Evolutionary conservation across 2,113 vertebrate species (phyloP).

Genomic region (Neotragus pygmaeus): DNA sequence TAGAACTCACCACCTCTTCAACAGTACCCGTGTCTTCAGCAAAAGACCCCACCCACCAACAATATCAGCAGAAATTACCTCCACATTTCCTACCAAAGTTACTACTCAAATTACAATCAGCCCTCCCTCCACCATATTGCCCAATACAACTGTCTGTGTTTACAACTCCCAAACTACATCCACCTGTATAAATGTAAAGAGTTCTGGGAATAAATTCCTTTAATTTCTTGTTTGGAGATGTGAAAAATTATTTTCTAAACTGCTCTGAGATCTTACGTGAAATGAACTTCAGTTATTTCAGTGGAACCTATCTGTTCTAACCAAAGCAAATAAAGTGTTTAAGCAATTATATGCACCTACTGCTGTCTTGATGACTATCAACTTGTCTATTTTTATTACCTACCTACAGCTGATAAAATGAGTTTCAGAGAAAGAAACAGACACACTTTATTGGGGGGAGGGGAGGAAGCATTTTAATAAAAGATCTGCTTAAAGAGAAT

Average conservation of each 20-base stretch:
- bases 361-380: not conserved
- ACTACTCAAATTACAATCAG: not conserved
- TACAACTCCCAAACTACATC: not conserved
- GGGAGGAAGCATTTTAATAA: not conserved
- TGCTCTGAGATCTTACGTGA: not conserved
- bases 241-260: not conserved
- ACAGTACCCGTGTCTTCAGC: not conserved
- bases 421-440: not conserved
- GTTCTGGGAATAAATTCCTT: fast-evolving
- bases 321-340: conserved; percentile 35
- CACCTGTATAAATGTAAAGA: fast-evolving
- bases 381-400: not conserved
- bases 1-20: not conserved
- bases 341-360: not conserved
- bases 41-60: not conserved
- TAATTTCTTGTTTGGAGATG: not conserved
- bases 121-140: not conserved
- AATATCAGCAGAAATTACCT: not conserved
- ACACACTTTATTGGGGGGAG: not conserved
- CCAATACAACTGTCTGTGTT: not conserved
- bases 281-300: not conserved
- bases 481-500: not conserved
- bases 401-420: not conserved
- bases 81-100: not conserved
- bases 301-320: not conserved